Conservation (phyloP, 2,113 vertebrate species). For the Campylomormyrus numenius region DNA sequence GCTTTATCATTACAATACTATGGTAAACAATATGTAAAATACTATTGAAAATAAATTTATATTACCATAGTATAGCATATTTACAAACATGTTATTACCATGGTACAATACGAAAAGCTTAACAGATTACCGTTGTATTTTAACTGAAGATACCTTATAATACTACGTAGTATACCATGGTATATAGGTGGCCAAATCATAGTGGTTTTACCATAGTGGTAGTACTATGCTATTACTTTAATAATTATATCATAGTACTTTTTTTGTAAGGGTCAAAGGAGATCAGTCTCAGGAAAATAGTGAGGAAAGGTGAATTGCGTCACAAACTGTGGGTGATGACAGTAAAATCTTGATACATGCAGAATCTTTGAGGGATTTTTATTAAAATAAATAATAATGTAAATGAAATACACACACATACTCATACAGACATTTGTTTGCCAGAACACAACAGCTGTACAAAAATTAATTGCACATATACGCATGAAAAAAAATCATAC, state of each 20-base stretch:
- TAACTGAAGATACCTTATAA: not conserved
- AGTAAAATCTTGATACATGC: not conserved
- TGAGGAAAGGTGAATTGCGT: not conserved
- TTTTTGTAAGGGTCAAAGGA: not conserved
- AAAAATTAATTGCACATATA: slow-evolving; percentile 35
- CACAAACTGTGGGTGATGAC: not conserved
- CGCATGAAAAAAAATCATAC: slow-evolving; percentile 34
- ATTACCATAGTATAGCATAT: not conserved
- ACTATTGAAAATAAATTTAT: not conserved
- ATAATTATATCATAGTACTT: not conserved
- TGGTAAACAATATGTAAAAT: not conserved
- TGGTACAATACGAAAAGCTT: not conserved
- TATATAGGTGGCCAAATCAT: not conserved
- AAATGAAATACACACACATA: slow-evolving; percentile 52
- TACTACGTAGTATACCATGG: not conserved
- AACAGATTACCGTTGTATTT: too few species aligned
- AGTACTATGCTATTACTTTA: not conserved
- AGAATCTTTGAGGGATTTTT: slow-evolving; percentile 55
- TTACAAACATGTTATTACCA: not conserved
- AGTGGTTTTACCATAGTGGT: not conserved
- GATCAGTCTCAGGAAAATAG: not conserved
- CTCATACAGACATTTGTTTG: slow-evolving; percentile 50
- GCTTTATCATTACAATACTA: not conserved
- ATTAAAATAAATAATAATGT: slow-evolving; percentile 74
- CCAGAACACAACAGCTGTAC: slow-evolving; percentile 35